Percentiles rank a stretch among this genome's conserved stretches.
phyloP scores from a whole-genome alignment of 2,888 invertebrate species.

The Cheilosia grossa region DNA sequence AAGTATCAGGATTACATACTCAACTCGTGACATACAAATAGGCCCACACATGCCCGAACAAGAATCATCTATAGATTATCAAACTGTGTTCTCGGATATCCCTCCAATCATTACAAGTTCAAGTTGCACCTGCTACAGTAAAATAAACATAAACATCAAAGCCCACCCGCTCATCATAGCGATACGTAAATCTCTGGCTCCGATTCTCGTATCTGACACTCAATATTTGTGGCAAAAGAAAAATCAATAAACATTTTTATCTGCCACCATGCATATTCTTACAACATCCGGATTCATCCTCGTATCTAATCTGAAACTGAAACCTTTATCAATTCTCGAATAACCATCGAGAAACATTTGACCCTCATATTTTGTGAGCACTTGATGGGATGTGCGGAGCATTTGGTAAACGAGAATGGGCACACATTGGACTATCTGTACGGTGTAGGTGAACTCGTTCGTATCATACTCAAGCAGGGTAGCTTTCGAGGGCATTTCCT shows the following conservation, averaged over 20 bases:
- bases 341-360: conserved; percentile 51
- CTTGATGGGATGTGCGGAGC: background rate
- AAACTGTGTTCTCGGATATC: conserved; percentile 31
- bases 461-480: background rate
- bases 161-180: background rate
- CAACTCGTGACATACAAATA: background rate
- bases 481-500: conserved; percentile 42
- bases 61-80: conserved; percentile 23
- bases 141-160: background rate
- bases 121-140: conserved; percentile 26
- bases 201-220: background rate
- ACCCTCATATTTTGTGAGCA: conserved; percentile 48
- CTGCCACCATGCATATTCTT: background rate
- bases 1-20: background rate
- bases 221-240: background rate
- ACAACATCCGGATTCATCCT: conserved; percentile 11
- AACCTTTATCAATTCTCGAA: conserved; percentile 46
- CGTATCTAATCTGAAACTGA: conserved; percentile 32
- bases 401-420: background rate
- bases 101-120: conserved; percentile 7
- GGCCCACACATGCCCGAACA: background rate
- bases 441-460: background rate
- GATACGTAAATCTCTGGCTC: conserved; percentile 11
- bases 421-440: conserved; percentile 1
- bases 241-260: conserved; percentile 38